Evolutionary conservation across 2,888 invertebrate species (phyloP).

Genomic region (Lycophotia porphyrea): DNA sequence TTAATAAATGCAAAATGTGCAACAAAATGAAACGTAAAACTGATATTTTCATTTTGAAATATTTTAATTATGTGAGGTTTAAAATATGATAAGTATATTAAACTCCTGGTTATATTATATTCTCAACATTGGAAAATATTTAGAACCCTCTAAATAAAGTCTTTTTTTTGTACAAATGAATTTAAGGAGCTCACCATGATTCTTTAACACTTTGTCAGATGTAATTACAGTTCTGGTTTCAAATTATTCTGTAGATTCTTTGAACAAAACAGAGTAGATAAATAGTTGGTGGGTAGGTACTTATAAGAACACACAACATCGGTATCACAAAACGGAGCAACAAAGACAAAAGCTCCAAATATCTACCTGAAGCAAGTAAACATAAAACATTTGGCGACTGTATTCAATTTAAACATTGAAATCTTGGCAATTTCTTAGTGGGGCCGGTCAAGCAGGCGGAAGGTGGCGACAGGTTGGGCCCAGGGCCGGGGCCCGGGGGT

Average conservation of each 20-base stretch:
- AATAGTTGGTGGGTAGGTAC: neutral
- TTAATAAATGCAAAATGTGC: too few relatives aligned
- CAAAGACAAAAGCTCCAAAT: conserved; percentile 11
- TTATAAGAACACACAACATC: neutral
- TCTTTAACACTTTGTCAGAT: neutral
- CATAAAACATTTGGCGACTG: conserved; percentile 21
- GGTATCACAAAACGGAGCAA: neutral
- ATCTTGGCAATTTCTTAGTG: conserved; percentile 48
- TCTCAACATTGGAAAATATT: too few relatives aligned
- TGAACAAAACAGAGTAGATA: neutral
- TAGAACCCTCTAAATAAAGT: too few relatives aligned
- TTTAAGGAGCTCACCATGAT: too few relatives aligned
- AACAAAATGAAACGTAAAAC: too few relatives aligned
- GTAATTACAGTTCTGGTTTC: neutral
- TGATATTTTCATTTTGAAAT: too few relatives aligned
- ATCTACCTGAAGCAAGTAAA: conserved; percentile 9
- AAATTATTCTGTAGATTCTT: neutral
- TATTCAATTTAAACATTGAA: conserved; percentile 39
- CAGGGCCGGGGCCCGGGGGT: conserved; percentile 52
- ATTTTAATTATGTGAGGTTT: too few relatives aligned
- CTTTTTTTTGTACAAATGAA: too few relatives aligned
- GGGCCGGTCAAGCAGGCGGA: conserved; percentile 50
- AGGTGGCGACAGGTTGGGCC: conserved; percentile 78
- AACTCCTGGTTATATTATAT: too few relatives aligned
- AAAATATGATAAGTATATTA: too few relatives aligned